A percentile compares a stretch with the other conserved stretches of the same genome.
Evolutionary conservation across 2,797 vertebrate species (phyloP).

Genomic region (Darevskia mixta): DNA sequence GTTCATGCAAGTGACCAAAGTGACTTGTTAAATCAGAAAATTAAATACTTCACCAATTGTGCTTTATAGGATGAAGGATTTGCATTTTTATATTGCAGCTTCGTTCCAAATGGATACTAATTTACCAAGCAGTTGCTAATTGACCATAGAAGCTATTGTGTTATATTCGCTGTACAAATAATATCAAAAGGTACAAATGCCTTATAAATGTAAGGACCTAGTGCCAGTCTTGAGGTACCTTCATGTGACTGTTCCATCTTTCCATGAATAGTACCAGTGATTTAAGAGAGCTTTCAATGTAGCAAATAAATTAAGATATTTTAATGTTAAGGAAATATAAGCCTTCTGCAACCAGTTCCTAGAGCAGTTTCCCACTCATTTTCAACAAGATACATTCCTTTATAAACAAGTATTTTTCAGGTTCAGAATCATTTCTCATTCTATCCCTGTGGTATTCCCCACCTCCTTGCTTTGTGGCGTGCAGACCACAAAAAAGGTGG

Average conservation of each 20-base stretch:
- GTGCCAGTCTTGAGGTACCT: conserved; percentile 4
- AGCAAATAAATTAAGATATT: conserved; percentile 54
- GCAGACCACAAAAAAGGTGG: not conserved
- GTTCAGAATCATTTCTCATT: not conserved
- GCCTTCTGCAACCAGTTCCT: conserved; percentile 14
- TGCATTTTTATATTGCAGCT: conserved; percentile 34
- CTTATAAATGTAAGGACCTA: conserved; percentile 22
- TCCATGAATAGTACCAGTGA: conserved; percentile 42
- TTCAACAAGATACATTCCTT: not conserved
- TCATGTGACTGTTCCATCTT: conserved; percentile 23
- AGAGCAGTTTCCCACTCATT: not conserved
- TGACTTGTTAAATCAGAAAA: conserved; percentile 22
- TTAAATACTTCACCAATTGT: not conserved
- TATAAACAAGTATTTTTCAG: not conserved
- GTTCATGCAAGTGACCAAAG: conserved; percentile 24
- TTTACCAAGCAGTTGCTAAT: conserved; percentile 9
- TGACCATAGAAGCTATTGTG: not conserved
- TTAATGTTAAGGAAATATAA: conserved; percentile 56
- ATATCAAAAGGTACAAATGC: conserved; percentile 14
- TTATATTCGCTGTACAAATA: conserved; percentile 29
- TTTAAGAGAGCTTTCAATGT: conserved; percentile 30
- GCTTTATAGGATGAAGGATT: conserved; percentile 20
- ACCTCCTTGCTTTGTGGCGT: not conserved
- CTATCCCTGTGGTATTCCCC: not conserved
- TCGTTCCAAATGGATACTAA: conserved; percentile 8